A percentile compares a stretch with the other conserved stretches of the same genome.
Evolutionary conservation across 1,140 invertebrate species (phyloP).

Genomic region (Leptopilina boulardi): DNA sequence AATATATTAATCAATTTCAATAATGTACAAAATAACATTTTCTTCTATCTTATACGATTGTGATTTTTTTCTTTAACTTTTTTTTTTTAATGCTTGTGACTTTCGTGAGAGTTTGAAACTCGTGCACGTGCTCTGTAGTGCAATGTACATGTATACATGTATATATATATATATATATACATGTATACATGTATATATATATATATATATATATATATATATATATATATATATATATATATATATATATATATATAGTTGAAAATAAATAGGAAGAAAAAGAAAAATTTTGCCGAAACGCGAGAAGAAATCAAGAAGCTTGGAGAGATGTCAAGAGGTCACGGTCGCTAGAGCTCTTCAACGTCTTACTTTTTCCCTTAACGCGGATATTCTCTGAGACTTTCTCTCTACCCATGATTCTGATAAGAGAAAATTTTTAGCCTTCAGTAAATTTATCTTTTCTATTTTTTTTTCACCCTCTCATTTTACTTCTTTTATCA

Average conservation of each 20-base stretch:
- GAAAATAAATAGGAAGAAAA: not conserved
- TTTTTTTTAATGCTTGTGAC: not conserved
- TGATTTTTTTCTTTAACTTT: not conserved
- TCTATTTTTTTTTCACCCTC: not conserved
- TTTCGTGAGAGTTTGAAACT: not conserved
- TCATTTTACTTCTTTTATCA: too few relatives aligned
- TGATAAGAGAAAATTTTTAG: not conserved
- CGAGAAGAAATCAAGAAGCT: conserved; percentile 1
- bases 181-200: too few relatives aligned
- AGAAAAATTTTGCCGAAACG: conserved; percentile 9
- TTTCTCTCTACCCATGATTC: not conserved
- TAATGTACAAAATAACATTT: too few relatives aligned
- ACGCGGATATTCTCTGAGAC: conserved; percentile 15
- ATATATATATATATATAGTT: not conserved
- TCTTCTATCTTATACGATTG: not conserved
- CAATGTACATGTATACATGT: too few relatives aligned
- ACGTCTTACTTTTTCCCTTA: conserved; percentile 20
- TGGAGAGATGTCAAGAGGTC: conserved; percentile 25
- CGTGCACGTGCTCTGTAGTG: not conserved
- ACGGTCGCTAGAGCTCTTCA: conserved; percentile 1
- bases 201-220: too few relatives aligned
- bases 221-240: too few relatives aligned
- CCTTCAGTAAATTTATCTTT: not conserved
- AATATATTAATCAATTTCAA: too few relatives aligned
- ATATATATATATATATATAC: too few relatives aligned